Conservation (phyloP, 2,888 invertebrate genomes). For the Pammene fasciana region DNA sequence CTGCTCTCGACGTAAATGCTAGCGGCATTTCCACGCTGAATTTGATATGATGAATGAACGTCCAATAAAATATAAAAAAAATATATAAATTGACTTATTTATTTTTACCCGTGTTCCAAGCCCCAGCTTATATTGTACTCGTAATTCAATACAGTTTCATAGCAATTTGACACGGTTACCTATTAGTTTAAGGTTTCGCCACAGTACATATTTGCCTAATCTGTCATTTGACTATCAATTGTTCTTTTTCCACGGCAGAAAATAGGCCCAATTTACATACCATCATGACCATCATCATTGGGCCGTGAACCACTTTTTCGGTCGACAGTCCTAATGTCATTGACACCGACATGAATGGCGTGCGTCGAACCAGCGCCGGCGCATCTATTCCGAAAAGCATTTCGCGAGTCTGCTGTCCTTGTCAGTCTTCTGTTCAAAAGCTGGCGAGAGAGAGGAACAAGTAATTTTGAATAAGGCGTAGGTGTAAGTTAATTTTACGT, state of each 20-base stretch:
- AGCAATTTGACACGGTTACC: too few relatives aligned
- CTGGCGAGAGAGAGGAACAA: background rate
- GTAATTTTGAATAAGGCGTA: background rate
- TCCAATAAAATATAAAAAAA: too few relatives aligned
- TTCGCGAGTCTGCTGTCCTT: constrained; percentile 16
- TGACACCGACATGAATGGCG: constrained; percentile 54
- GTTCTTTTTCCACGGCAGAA: background rate
- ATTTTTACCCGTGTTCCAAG: too few relatives aligned
- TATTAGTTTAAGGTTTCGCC: background rate
- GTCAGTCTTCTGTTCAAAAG: background rate
- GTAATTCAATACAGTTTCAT: too few relatives aligned
- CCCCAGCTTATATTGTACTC: too few relatives aligned
- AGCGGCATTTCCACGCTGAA: too few relatives aligned
- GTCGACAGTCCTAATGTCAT: constrained; percentile 49
- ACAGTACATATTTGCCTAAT: background rate
- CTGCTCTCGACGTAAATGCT: too few relatives aligned
- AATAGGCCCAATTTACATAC: background rate
- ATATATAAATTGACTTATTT: too few relatives aligned
- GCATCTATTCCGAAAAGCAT: constrained; percentile 40
- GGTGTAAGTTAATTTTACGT: background rate
- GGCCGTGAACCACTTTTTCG: constrained; percentile 22
- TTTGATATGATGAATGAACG: too few relatives aligned
- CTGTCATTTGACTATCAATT: background rate
- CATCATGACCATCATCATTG: constrained; percentile 14
- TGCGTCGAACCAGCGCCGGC: constrained; percentile 54